Percentiles rank a stretch among this genome's conserved stretches.
These are phyloP conservation scores for Megaptera novaeangliae DNA, from an alignment of 2,113 vertebrate genomes.

Conservation along the genomic window DNA sequence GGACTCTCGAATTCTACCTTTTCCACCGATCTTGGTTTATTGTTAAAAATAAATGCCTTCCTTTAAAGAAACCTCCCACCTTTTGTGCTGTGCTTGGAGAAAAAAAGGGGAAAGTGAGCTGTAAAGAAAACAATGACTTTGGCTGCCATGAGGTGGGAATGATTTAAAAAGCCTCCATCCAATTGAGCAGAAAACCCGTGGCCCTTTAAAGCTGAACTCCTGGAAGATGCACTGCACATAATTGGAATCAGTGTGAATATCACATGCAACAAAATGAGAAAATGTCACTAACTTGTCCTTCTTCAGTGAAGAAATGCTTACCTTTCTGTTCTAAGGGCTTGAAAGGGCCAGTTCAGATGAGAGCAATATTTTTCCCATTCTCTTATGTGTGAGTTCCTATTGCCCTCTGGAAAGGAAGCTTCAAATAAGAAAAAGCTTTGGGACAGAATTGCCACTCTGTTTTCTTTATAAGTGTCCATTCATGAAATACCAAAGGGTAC, in stretches of 20 bases:
- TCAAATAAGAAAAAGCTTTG: background rate
- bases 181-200: slow-evolving; percentile 51
- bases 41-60: slow-evolving; percentile 54
- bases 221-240: background rate
- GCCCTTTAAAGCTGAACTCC: slow-evolving; percentile 51
- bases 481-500: background rate
- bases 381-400: background rate
- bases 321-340: slow-evolving; percentile 28
- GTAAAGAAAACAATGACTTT: slow-evolving; percentile 28
- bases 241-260: slow-evolving; percentile 45
- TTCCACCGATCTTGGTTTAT: slow-evolving; percentile 21
- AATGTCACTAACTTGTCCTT: slow-evolving; percentile 34
- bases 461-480: background rate
- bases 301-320: slow-evolving; percentile 29
- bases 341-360: slow-evolving; percentile 15
- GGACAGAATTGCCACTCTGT: background rate
- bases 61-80: slow-evolving; percentile 31
- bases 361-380: background rate
- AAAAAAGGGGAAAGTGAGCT: slow-evolving; percentile 47
- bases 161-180: slow-evolving; percentile 55
- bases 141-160: background rate
- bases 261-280: slow-evolving; percentile 53
- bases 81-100: background rate
- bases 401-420: background rate
- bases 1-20: slow-evolving; percentile 8